Evolutionary conservation across 2,113 vertebrate genomes (phyloP).

Genomic region (Triplophysa tibetana): DNA sequence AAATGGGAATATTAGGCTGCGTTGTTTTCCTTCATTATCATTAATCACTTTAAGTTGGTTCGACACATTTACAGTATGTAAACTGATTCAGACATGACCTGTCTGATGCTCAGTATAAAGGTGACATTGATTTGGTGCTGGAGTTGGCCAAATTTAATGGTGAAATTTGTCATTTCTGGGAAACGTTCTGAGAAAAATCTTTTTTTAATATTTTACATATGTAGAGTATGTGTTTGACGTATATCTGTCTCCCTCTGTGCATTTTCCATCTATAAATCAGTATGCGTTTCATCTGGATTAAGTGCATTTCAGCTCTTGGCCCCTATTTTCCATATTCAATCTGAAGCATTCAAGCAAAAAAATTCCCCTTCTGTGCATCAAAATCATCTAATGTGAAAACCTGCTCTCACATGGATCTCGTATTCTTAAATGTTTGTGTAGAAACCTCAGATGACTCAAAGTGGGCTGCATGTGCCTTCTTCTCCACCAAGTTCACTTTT

Average conservation of each 20-base stretch:
- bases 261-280: conserved; percentile 12
- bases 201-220: background rate
- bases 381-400: conserved; percentile 54
- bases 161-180: background rate
- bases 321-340: conserved; percentile 34
- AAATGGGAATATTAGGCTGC: too few species aligned
- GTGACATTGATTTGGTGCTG: too few species aligned
- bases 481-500: background rate
- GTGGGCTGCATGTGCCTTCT: conserved; percentile 29
- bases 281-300: background rate
- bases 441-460: conserved; percentile 15
- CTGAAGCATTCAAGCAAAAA: conserved; percentile 41
- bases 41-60: too few species aligned
- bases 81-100: too few species aligned
- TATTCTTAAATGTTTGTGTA: conserved; percentile 26
- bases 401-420: conserved; percentile 49
- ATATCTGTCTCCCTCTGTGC: background rate
- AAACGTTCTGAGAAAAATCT: too few species aligned
- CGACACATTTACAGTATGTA: too few species aligned
- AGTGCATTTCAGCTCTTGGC: background rate
- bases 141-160: too few species aligned
- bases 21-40: too few species aligned
- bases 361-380: conserved; percentile 47
- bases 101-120: too few species aligned
- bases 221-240: background rate